A percentile compares a stretch with the other conserved stretches of the same genome.
Evolutionary conservation across 2,797 vertebrate species (phyloP).

Genomic region (Mus minutoides): DNA sequence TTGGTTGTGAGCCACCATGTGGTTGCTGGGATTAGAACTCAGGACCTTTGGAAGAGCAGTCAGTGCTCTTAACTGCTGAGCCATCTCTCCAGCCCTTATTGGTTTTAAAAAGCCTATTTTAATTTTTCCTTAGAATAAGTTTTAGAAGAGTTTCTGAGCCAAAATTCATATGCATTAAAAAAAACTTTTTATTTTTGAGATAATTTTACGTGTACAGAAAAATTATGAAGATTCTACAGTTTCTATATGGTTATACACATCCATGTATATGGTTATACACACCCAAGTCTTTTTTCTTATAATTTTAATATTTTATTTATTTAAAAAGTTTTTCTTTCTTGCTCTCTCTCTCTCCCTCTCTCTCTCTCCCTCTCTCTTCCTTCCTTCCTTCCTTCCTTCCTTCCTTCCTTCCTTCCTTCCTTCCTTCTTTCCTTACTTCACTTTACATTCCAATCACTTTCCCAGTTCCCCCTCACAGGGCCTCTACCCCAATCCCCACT

Average conservation of each 20-base stretch:
- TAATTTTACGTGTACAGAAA: constrained; percentile 42
- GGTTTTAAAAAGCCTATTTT: constrained; percentile 38
- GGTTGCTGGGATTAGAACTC: no score
- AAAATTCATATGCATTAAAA: constrained; percentile 11
- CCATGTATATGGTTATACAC: no score
- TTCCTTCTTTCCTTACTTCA: background rate
- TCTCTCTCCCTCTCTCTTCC: no score
- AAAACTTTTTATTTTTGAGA: constrained; percentile 27
- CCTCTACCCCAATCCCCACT: background rate
- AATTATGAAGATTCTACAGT: constrained; percentile 16
- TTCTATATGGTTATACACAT: background rate
- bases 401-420: no score
- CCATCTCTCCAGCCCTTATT: no score
- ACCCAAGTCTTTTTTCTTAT: no score
- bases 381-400: no score
- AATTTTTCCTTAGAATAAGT: constrained; percentile 60
- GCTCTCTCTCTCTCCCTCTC: no score
- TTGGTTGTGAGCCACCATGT: no score
- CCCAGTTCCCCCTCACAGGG: background rate
- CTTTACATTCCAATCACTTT: background rate
- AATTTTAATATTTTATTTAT: background rate
- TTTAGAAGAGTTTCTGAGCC: constrained; percentile 53
- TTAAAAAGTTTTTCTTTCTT: background rate
- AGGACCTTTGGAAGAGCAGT: no score
- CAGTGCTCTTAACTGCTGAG: no score